Base-by-base conservation (phyloP, 2,888 invertebrate genomes). In the Sympetrum striolatum region DNA sequence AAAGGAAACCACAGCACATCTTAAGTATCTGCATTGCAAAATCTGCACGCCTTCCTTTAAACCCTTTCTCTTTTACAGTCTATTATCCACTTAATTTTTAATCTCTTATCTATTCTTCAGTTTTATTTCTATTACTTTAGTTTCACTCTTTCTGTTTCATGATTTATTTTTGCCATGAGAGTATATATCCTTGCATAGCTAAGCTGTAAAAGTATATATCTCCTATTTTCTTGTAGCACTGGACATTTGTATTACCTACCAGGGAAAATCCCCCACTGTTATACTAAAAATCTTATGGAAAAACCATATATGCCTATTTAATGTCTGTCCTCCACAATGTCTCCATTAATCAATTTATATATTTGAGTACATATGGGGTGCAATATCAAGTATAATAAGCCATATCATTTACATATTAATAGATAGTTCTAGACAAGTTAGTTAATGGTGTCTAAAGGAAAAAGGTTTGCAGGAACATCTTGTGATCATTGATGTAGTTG, bases 301-400 rank as follows among this genome's bases (percentile, higher is more conserved):
- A 86, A 86, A 86, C 86, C 86, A 86, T 86, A 86, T 86, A 86
- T 86, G 86, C 86, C 86, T 86, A 86, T 86, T 86, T 86, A 86
- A 86, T 86, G 86, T 86, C 86, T 86, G 86, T 86, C 86, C 86
- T 86, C 86, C 58, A 86, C 86, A 86, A 86, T 86, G 86, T 86
- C 86, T 86, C 86, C 86, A 86, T 86, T 86, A 60, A 86, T 86
- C 86, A 60, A 86, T 60, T 64, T 60, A 82, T 31, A 86, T 37
- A 86, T 86, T 86, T 64, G 86, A 86, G 86, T 86, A 86, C 86
- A 86, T 86, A 60, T 86, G 86, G 86, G 86, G 86, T 37, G 60
- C 35, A 86, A 86, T 86, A 86, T 86, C 86, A 86, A 86, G 60
- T 86, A 86, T 86, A 86, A 86, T 86, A 86, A 86, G 86, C 86